These are phyloP conservation scores for Drosophila meridiana DNA, from an alignment of 2,888 invertebrate species.

Conservation along the genomic window DNA sequence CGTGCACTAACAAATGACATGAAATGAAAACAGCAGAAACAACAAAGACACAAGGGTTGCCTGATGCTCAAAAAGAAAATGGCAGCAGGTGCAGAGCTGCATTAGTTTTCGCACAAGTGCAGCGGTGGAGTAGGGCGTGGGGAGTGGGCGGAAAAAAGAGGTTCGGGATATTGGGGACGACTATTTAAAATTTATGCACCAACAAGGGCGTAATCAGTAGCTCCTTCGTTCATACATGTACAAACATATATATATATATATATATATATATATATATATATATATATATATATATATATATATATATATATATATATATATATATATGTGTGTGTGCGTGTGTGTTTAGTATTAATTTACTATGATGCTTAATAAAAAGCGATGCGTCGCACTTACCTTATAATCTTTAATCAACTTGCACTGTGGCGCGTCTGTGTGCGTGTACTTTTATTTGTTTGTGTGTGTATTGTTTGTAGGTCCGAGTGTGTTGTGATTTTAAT, in stretches of 20 bases:
- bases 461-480: conserved; percentile 36
- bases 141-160: conserved; percentile 1
- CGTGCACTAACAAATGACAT: conserved; percentile 30
- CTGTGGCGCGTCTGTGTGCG: conserved; percentile 50
- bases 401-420: conserved; percentile 75
- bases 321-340: neutral
- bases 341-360: conserved; percentile 32
- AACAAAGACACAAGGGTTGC: conserved; percentile 55
- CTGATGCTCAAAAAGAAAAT: conserved; percentile 70
- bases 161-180: conserved; percentile 33
- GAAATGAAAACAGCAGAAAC: conserved; percentile 32
- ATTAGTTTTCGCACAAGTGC: conserved; percentile 26
- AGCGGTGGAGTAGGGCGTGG: neutral
- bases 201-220: conserved; percentile 66
- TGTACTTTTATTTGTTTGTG: conserved; percentile 18
- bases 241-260: no score
- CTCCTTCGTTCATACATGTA: neutral
- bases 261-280: no score
- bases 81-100: conserved; percentile 75
- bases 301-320: no score
- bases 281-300: no score
- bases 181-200: conserved; percentile 54
- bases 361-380: conserved; percentile 58
- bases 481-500: conserved; percentile 76
- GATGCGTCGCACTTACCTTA: conserved; percentile 64